Percentiles rank a stretch among this genome's conserved stretches.
Evolutionary conservation across 2,888 invertebrate species (phyloP).

Genomic region (Neelides folsomi): DNA sequence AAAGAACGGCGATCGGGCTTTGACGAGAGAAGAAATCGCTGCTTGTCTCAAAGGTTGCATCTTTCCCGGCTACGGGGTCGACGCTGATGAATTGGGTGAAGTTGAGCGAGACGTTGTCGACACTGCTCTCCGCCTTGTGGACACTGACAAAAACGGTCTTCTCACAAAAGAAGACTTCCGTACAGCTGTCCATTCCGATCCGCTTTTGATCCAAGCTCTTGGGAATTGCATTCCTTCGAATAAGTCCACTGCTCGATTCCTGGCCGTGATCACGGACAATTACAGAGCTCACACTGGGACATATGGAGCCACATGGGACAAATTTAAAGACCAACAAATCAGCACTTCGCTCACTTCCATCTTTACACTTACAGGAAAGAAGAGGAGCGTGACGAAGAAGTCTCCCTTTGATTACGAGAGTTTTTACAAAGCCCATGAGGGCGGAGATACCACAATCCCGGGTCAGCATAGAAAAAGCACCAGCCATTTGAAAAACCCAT

Average conservation of each 20-base stretch:
- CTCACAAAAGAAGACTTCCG: too few species aligned
- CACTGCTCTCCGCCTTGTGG: conserved; percentile 17
- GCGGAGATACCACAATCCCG: too few species aligned
- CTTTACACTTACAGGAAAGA: too few species aligned
- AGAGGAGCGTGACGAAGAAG: too few species aligned
- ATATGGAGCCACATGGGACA: too few species aligned
- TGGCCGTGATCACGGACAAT: conserved; percentile 16
- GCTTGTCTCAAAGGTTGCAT: conserved; percentile 28
- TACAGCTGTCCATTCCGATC: too few species aligned
- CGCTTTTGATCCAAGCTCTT: conserved; percentile 12
- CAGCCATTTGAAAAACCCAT: too few species aligned
- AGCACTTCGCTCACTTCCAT: too few species aligned
- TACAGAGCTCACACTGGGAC: conserved; percentile 17
- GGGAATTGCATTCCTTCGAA: conserved; percentile 16
- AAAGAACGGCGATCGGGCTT: conserved; percentile 25
- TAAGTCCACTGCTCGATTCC: conserved; percentile 14
- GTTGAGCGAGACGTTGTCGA: conserved; percentile 29
- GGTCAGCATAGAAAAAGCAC: too few species aligned
- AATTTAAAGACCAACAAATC: too few species aligned
- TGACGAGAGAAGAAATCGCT: conserved; percentile 26
- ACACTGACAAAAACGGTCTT: conserved; percentile 8
- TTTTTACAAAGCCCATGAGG: too few species aligned
- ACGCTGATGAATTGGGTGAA: conserved; percentile 26
- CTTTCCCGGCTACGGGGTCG: conserved; percentile 24
- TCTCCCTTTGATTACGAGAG: too few species aligned